These are phyloP conservation scores for Polylopha cassiicola DNA, from an alignment of 2,888 invertebrate genomes.

Conservation along the genomic window DNA sequence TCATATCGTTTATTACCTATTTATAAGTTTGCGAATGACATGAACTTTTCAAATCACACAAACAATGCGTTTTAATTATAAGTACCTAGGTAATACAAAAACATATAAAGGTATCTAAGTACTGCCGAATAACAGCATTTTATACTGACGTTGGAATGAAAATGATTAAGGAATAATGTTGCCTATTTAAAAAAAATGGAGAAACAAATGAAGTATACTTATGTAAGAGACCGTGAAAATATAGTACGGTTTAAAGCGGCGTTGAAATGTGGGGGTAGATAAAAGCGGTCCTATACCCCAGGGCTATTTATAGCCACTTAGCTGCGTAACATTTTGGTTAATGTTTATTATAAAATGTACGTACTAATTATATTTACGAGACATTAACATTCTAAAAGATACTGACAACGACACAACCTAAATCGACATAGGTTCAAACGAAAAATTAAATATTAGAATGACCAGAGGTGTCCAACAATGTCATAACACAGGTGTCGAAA, in stretches of 20 bases:
- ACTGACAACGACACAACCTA: too few relatives aligned
- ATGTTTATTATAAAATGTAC: constrained; percentile 19
- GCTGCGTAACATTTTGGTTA: constrained; percentile 14
- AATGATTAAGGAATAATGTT: background rate
- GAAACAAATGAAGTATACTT: too few relatives aligned
- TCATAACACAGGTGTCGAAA: constrained; percentile 1
- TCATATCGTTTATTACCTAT: constrained; percentile 15
- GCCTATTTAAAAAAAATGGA: too few relatives aligned
- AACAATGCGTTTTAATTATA: too few relatives aligned
- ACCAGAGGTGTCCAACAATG: background rate
- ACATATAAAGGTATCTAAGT: too few relatives aligned
- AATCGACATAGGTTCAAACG: too few relatives aligned
- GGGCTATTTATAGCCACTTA: constrained; percentile 19
- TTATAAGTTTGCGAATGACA: constrained; percentile 11
- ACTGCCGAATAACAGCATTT: too few relatives aligned
- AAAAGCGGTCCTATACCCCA: constrained; percentile 1
- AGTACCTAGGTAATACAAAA: too few relatives aligned
- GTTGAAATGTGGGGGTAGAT: constrained; percentile 26
- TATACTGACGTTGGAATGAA: too few relatives aligned
- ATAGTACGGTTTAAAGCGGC: constrained; percentile 33
- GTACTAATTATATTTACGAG: too few relatives aligned
- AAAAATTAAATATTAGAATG: too few relatives aligned
- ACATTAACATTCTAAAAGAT: too few relatives aligned
- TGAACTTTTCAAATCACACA: constrained; percentile 2
- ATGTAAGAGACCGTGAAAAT: constrained; percentile 34